Evolutionary conservation across 92 coral and sea anemone species (phyloP).

Genomic region (Epizoanthus ramosus): DNA sequence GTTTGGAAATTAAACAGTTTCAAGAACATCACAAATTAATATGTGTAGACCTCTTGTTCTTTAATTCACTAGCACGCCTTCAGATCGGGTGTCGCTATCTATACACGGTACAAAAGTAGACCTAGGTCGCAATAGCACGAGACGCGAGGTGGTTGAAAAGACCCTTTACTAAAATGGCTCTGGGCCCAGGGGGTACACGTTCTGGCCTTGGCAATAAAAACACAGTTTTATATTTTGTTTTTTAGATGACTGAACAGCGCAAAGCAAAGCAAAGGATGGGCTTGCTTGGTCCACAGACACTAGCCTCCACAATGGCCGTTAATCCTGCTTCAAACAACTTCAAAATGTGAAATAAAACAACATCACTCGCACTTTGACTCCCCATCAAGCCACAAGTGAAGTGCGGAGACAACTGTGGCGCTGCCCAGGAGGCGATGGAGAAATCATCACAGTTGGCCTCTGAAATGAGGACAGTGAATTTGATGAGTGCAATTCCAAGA

Average conservation of each 20-base stretch:
- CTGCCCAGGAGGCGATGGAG: background rate
- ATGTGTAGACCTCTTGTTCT: no score
- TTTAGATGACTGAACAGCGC: constrained; percentile 98
- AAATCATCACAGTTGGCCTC: no score
- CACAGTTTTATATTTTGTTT: background rate
- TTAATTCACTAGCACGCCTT: no score
- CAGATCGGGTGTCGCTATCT: no score
- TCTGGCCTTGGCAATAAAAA: background rate
- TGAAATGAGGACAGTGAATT: background rate
- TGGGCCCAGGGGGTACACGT: constrained; percentile 49
- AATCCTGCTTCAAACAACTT: constrained; percentile 68
- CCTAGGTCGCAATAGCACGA: no score
- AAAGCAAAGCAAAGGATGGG: constrained; percentile 94
- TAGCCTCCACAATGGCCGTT: constrained; percentile 34
- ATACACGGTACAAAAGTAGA: no score
- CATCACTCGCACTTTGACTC: background rate
- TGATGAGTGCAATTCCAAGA: background rate
- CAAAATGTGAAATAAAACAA: constrained; percentile 34
- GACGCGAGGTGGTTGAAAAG: background rate
- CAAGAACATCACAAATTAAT: no score
- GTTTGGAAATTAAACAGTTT: no score
- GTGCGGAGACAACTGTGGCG: background rate
- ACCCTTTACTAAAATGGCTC: background rate
- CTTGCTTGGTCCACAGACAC: constrained; percentile 78
- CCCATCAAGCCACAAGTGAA: background rate